Conservation (phyloP, 2,113 vertebrate species). For the Paraplagusia blochii region DNA sequence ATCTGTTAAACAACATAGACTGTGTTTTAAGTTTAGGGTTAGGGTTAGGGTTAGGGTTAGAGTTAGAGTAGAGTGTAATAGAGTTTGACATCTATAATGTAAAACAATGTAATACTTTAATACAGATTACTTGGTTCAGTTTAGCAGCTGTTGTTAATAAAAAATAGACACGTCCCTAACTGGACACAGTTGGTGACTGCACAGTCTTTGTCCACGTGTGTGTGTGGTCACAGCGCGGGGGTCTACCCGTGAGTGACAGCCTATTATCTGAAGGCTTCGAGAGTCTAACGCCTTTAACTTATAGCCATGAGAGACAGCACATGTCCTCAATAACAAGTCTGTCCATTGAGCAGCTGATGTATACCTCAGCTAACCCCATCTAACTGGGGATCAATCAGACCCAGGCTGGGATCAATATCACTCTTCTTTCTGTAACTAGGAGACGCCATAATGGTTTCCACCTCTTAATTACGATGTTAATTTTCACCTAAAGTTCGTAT, state of each 20-base stretch:
- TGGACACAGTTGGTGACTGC: conserved; percentile 56
- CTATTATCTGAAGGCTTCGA: conserved; percentile 75
- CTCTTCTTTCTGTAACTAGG: conserved; percentile 79
- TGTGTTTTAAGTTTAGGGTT: too few species aligned
- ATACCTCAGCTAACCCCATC: conserved; percentile 74
- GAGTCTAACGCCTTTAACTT: conserved; percentile 78
- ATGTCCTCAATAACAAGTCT: conserved; percentile 76
- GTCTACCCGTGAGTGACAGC: conserved; percentile 72
- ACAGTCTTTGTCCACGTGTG: too few species aligned
- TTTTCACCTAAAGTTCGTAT: conserved; percentile 72
- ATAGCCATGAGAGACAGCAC: conserved; percentile 65
- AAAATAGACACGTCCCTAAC: background rate
- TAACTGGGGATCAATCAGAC: conserved; percentile 78
- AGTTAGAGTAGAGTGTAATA: too few species aligned
- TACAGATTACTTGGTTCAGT: too few species aligned
- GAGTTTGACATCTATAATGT: too few species aligned
- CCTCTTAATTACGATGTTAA: conserved; percentile 78
- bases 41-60: too few species aligned
- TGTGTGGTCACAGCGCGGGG: conserved; percentile 49
- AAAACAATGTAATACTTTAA: too few species aligned
- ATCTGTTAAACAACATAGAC: too few species aligned
- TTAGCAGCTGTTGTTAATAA: too few species aligned
- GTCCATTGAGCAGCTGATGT: conserved; percentile 70
- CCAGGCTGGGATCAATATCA: conserved; percentile 71
- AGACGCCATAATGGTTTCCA: conserved; percentile 73